Percentiles rank a stretch among this genome's conserved stretches.
Conservation (phyloP, 2,797 vertebrate species). For the Borostomias antarcticus region DNA sequence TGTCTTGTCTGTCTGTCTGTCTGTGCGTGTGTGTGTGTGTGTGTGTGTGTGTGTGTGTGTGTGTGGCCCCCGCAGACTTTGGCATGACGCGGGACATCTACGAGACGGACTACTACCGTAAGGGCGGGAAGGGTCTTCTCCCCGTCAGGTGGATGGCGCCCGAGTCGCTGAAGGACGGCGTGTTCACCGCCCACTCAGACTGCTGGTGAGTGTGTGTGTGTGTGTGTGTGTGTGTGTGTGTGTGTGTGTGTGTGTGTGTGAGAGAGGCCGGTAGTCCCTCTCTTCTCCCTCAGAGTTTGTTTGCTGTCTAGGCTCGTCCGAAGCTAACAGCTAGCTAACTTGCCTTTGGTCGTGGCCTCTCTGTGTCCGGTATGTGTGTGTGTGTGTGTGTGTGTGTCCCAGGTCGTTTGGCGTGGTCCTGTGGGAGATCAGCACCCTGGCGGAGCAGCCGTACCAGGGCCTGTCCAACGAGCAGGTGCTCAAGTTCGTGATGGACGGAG, state of each 20-base stretch:
- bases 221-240: slow-evolving; percentile 24
- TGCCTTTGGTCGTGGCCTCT: not conserved
- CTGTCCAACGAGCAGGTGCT: slow-evolving; percentile 97
- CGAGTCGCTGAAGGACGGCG: slow-evolving; percentile 93
- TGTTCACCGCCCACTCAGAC: slow-evolving; percentile 93
- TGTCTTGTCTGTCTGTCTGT: too few species aligned
- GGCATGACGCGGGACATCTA: slow-evolving; percentile 99
- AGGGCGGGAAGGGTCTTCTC: slow-evolving; percentile 94
- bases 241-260: not conserved
- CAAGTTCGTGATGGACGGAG: slow-evolving; percentile 97
- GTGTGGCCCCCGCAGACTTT: slow-evolving; percentile 82
- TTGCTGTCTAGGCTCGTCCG: too few species aligned
- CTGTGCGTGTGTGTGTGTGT: slow-evolving; percentile 10
- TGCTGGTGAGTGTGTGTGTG: slow-evolving; percentile 85
- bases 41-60: slow-evolving; percentile 11
- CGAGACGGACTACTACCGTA: slow-evolving; percentile 97
- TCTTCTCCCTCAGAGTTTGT: not conserved
- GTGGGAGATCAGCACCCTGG: slow-evolving; percentile 96
- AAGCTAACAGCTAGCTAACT: too few species aligned
- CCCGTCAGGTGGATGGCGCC: slow-evolving; percentile 98
- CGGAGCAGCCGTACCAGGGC: slow-evolving; percentile 97
- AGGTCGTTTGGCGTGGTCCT: slow-evolving; percentile 98
- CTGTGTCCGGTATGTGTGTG: slow-evolving; percentile 2
- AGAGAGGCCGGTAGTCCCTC: not conserved
- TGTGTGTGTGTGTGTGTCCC: slow-evolving; percentile 70